Evolutionary conservation across 2,113 vertebrate species (phyloP), one percentile per base, ranked within the genome.

Genomic region (Pontoporia blainvillei): DNA sequence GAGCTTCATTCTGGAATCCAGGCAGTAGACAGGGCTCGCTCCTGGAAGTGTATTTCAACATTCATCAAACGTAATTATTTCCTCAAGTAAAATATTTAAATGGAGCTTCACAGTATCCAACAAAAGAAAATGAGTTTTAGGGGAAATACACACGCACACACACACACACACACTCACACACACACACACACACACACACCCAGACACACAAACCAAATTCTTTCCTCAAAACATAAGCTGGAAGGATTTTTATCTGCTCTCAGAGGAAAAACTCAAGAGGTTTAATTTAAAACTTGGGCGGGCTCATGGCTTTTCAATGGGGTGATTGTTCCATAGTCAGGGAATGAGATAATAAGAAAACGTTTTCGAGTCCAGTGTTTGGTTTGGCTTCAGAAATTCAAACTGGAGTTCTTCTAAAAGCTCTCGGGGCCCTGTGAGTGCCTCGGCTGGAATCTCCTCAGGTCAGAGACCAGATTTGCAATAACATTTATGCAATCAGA

Each of bases 151-250:
- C 21, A 44, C 84, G 27, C n/a, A 36, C 3, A 67, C 17, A 0
- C 8, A 3, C 46, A 0, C 59, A 34, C 18, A 29, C 46, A 57
- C 61, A 76, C 82, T n/a, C 67, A 18, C 29, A 12, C 54, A 27
- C 20, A 6, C 67, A 36, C 52, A 31, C 29, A 39, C 64, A 44
- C 78, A 10, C 46, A 23, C 18, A 54, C 31, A 12, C 73, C 1
- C 73, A n/a, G 2, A 52, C 46, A 76, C 31, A 54, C 69, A 11
- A 12, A 12, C 75, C 61, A 49, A 54, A 95, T 2, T 8, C 25
- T 62, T 96, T 93, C 97, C 96, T 97, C 91, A 86, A 57, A 92
- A 89, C 67, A 41, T 86, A 39, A 94, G 87, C 84, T 95, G 82
- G 94, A 95, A 84, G 17, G 91, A 34, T 39, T 0, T 0, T 91